Conservation (phyloP, 2,113 vertebrate species). For the Lagopus leucura region DNA sequence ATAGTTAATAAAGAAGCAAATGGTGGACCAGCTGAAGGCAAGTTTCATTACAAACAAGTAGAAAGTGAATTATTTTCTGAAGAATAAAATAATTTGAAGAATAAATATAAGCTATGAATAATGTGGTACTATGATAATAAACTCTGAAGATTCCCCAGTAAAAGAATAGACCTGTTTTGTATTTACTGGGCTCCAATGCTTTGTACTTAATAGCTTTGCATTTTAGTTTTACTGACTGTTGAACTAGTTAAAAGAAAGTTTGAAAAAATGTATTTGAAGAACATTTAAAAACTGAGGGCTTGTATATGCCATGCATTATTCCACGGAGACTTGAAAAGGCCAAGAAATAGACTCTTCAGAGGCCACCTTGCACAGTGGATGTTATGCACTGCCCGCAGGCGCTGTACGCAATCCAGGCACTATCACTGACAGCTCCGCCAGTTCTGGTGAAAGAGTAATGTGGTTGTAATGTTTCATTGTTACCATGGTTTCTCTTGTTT, state of each 20-base stretch:
- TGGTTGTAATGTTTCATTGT: not conserved
- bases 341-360: not conserved
- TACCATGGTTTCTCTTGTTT: not conserved
- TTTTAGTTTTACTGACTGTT: not conserved
- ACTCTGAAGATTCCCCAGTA: not conserved
- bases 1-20: not conserved
- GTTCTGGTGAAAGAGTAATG: not conserved
- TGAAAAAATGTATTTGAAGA: not conserved
- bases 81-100: not conserved
- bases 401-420: not conserved
- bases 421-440: not conserved
- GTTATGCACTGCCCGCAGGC: not conserved
- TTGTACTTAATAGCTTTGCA: not conserved
- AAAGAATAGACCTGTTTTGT: not conserved
- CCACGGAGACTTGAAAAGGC: not conserved
- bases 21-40: fast-evolving
- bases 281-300: not conserved
- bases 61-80: not conserved
- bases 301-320: not conserved
- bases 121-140: not conserved
- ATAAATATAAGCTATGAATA: not conserved
- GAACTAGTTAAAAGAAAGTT: not conserved
- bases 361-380: not conserved
- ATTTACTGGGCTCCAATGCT: not conserved
- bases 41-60: not conserved